Evolutionary conservation across 2,797 vertebrate species (phyloP).

Genomic region (Gymnocypris eckloni): DNA sequence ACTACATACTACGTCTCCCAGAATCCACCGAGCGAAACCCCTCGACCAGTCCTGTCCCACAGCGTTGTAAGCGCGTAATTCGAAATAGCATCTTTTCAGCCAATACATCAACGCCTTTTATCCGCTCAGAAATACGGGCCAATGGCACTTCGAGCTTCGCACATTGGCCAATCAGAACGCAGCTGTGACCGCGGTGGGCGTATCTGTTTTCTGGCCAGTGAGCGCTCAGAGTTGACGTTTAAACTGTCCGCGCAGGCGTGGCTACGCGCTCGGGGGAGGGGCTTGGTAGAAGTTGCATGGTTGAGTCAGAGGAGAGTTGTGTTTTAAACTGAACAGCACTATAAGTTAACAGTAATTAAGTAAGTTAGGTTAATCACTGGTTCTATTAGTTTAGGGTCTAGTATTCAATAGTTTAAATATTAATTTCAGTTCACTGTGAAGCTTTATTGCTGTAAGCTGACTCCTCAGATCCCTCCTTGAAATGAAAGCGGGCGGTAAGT

Average conservation of each 20-base stretch:
- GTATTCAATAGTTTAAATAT: neutral
- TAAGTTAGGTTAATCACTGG: neutral
- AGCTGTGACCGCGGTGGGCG: constrained; percentile 22
- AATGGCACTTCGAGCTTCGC: constrained; percentile 53
- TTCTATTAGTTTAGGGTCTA: neutral
- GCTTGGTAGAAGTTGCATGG: constrained; percentile 64
- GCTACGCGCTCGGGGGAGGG: constrained; percentile 67
- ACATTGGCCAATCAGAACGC: constrained; percentile 63
- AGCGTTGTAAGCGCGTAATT: constrained; percentile 76
- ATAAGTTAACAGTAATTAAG: neutral
- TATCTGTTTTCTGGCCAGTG: constrained; percentile 64
- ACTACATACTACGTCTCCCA: constrained; percentile 74
- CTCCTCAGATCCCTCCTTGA: constrained; percentile 61
- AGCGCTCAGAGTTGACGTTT: constrained; percentile 70
- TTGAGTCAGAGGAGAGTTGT: constrained; percentile 70
- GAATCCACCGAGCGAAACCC: constrained; percentile 45
- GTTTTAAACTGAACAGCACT: constrained; percentile 45
- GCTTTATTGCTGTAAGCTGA: neutral
- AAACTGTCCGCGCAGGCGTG: constrained; percentile 81
- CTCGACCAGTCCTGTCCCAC: constrained; percentile 67
- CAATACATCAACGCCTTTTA: constrained; percentile 66
- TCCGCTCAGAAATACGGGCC: constrained; percentile 64
- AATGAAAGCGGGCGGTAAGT: constrained; percentile 86
- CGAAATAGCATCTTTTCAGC: constrained; percentile 74
- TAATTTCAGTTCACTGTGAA: neutral